Base-by-base conservation (phyloP, 2,888 invertebrate species). In the Caenorhabditis zanzibari region DNA sequence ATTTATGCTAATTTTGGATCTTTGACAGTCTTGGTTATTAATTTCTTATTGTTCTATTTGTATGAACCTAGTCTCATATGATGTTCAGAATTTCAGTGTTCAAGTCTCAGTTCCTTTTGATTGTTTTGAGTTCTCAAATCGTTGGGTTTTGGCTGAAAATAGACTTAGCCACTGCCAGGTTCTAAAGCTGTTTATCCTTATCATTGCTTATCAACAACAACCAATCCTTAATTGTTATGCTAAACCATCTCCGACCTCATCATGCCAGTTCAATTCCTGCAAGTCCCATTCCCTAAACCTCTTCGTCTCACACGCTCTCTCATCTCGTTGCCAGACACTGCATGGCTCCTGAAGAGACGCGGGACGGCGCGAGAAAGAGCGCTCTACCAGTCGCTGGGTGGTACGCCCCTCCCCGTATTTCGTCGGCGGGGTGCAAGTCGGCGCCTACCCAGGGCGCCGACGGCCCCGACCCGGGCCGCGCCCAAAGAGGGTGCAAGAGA, bases 381-480 rank as follows among this genome's bases (percentile, higher is more conserved):
- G 77, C 72, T 82, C 73, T 82, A 41, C 82, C 82, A 82, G 82
- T 69, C 82, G 44, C 82, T 79, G 82, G 82, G 82, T 82, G 82
- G 82, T 82, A 82, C 82, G 82, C 82, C 69, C 77, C 82, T 58
- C 82, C 82, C 49, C 19, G 35, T 64, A n/a, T 68, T 44, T 41
- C 66, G 63, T 49, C 63, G 74, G 14, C 12, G 74, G 74, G 81
- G 81, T 74, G 81, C 81, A 81, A 76, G 75, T 73, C 81, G 81
- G 77, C 77, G 71, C 69, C 77, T 73, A 73, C 77, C 73, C 73
- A 61, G 63, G 79, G 77, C 79, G 73, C 76, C 73, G 75, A 71
- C 75, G 59, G 66, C 80, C 71, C 64, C 80, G 72, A 72, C 80
- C 72, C 59, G 47, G 47, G 58, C 69, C 77, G 77, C 77, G 69